A percentile compares a stretch with the other conserved stretches of the same genome.
Evolutionary conservation across 2,113 vertebrate species (phyloP).

Genomic region (Zosterops hypoxanthus): DNA sequence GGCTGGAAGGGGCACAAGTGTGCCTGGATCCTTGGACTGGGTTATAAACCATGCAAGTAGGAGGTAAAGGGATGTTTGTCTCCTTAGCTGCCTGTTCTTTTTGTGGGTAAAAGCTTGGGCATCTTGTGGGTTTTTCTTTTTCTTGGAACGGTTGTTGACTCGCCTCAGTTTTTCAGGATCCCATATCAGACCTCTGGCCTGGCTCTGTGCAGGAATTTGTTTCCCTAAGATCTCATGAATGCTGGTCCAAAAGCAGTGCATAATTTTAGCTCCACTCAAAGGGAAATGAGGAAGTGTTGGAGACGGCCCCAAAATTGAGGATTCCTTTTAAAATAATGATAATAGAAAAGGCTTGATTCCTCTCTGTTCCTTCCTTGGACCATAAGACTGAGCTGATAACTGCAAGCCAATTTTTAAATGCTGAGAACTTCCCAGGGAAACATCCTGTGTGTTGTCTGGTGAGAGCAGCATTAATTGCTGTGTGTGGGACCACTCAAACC

Average conservation of each 20-base stretch:
- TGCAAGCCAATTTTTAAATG: not conserved
- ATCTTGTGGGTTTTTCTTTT: not conserved
- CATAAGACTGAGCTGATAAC: not conserved
- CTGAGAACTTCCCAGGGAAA: not conserved
- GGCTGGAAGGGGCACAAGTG: not conserved
- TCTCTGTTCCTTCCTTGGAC: not conserved
- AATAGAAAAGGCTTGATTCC: not conserved
- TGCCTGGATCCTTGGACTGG: not conserved
- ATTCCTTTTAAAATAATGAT: not conserved
- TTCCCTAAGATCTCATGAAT: not conserved
- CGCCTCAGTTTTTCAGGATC: not conserved
- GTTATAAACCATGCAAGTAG: not conserved
- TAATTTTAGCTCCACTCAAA: not conserved
- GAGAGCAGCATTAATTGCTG: not conserved
- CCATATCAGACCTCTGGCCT: not conserved
- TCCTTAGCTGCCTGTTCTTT: not conserved
- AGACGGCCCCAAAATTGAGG: not conserved
- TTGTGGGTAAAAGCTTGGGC: not conserved
- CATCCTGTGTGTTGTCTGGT: not conserved
- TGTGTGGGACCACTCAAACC: not conserved
- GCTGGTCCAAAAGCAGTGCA: not conserved
- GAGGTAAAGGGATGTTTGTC: not conserved
- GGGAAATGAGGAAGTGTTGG: not conserved
- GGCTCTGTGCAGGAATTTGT: not conserved
- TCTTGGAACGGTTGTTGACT: not conserved